phyloP scores from a whole-genome alignment of 2,888 invertebrate genomes.

The Orgyia antiqua region DNA sequence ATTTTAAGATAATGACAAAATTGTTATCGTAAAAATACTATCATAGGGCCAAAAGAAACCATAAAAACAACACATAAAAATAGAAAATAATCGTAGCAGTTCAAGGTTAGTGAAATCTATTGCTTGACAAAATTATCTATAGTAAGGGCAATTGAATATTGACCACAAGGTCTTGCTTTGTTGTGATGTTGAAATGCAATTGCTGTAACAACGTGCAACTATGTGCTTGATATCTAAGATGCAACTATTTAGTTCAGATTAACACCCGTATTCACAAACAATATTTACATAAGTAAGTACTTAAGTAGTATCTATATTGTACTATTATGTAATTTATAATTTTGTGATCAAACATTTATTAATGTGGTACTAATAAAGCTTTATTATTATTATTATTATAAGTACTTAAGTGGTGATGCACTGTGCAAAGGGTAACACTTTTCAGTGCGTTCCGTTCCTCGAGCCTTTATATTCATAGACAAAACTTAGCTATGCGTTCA shows the following conservation, averaged over 20 bases:
- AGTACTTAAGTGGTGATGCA: too few relatives aligned
- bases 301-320: too few relatives aligned
- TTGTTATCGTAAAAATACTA: slow-evolving; percentile 6
- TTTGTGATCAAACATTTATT: too few relatives aligned
- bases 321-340: too few relatives aligned
- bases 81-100: slow-evolving; percentile 47
- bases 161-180: slow-evolving; percentile 67
- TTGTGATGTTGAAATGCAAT: slow-evolving; percentile 41
- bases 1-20: slow-evolving; percentile 9
- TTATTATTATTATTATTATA: too few relatives aligned
- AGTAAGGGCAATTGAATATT: slow-evolving; percentile 52
- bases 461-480: too few relatives aligned
- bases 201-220: slow-evolving; percentile 34
- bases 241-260: background rate
- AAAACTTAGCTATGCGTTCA: too few relatives aligned
- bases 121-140: slow-evolving; percentile 43
- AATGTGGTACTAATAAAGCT: too few relatives aligned
- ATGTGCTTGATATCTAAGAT: slow-evolving; percentile 22
- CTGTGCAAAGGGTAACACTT: too few relatives aligned
- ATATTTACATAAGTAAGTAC: too few relatives aligned
- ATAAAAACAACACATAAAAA: slow-evolving; percentile 32
- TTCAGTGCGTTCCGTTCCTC: too few relatives aligned
- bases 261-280: too few relatives aligned
- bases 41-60: slow-evolving; percentile 25
- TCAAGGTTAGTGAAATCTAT: slow-evolving; percentile 48